A percentile compares a stretch with the other conserved stretches of the same genome.
Evolutionary conservation across 2,113 vertebrate species (phyloP).

Genomic region (Chrysochloris asiatica): DNA sequence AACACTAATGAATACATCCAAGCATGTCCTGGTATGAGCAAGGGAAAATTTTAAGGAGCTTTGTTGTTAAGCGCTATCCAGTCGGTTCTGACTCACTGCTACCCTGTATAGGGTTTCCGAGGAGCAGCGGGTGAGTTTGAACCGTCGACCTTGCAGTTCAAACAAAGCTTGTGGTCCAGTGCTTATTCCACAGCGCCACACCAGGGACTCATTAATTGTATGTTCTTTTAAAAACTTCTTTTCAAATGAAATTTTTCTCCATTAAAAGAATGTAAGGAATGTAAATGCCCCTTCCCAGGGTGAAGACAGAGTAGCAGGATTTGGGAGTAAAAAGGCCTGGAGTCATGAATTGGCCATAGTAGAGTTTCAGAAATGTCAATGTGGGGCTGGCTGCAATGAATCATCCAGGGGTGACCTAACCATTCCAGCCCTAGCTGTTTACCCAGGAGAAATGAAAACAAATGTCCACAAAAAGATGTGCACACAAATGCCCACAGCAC

Average conservation of each 20-base stretch:
- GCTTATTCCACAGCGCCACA: no score
- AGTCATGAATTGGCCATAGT: neutral
- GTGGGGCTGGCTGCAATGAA: no score
- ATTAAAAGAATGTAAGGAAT: neutral
- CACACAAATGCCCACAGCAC: neutral
- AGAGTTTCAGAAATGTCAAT: neutral
- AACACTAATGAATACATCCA: rapidly evolving
- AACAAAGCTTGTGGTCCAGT: no score
- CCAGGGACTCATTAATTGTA: neutral
- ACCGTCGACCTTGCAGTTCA: no score
- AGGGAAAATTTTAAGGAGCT: neutral
- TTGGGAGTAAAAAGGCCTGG: rapidly evolving
- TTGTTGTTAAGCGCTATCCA: no score
- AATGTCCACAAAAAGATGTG: neutral
- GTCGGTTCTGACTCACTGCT: no score
- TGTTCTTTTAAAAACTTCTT: neutral
- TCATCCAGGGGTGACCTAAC: neutral
- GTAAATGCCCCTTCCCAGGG: neutral
- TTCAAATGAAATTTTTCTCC: neutral
- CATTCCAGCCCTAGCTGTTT: neutral
- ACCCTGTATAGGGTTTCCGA: no score
- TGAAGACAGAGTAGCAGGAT: rapidly evolving
- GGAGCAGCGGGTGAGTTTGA: no score
- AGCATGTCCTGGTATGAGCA: neutral
- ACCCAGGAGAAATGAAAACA: neutral